Evolutionary conservation across 2,888 invertebrate species (phyloP), one percentile per base, ranked within the genome.

Genomic region (Drosophila crucigera): DNA sequence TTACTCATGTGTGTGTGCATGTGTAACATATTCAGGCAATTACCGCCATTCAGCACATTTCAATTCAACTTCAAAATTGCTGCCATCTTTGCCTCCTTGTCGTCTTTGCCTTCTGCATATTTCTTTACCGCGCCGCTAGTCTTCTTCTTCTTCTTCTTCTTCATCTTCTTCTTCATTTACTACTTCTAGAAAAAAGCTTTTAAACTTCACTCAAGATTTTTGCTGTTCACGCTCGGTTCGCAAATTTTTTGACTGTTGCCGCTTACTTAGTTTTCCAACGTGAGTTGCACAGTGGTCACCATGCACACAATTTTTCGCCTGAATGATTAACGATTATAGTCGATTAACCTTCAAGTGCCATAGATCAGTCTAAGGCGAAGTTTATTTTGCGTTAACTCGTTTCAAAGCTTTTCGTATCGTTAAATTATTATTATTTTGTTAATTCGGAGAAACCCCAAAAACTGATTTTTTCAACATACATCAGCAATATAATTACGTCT

Each of bases 191-290:
- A 85, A 88, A 85, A 89, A 85, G 89, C 85, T 85, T 85, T 85
- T 85, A 89, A 86, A 85, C 89, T 85, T 86, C 83, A 82, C 87
- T 89, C 89, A 89, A 87, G 89, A 89, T 86, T 86, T 89, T 86
- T 83, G 87, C 84, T 71, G 75, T 89, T 89, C 88, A 84, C 85
- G 84, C 88, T 88, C 75, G 69, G 83, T 68, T 85, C 89, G 76
- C 89, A 89, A 83, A 85, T 85, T 85, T 85, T 85, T 85, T 85
- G 85, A 85, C 89, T 86, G 81, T 83, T 80, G 84, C 82, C 80
- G 83, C 76, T 73, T 68, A 61, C 47, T 71, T 60, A 59, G 74
- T 64, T 73, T 53, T 52, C 39, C 65, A 39, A 52, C 67, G 37
- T 49, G 61, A 52, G 25, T 31, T 28, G 69, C 49, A 79, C 80